A percentile compares a stretch with the other conserved stretches of the same genome.
phyloP scores from a whole-genome alignment of 2,888 invertebrate species.

The Phengaris alcon region DNA sequence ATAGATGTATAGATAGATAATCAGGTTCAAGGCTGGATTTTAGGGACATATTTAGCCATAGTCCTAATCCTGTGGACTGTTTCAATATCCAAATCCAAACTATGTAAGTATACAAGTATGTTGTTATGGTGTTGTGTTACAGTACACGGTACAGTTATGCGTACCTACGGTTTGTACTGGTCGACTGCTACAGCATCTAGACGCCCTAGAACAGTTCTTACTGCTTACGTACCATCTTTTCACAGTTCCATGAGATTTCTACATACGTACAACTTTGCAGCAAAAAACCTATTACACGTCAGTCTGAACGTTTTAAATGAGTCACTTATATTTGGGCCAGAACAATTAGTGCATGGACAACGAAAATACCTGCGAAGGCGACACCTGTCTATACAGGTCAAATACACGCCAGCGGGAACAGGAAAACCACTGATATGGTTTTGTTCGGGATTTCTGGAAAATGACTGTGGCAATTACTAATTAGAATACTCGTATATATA shows the following conservation, averaged over 20 bases:
- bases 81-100: no score
- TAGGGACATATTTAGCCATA: no score
- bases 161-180: no score
- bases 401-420: slow-evolving; percentile 4
- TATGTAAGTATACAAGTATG: no score
- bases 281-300: neutral
- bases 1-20: no score
- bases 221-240: no score
- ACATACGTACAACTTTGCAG: neutral
- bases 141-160: no score
- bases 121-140: no score
- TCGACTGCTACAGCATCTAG: no score
- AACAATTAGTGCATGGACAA: slow-evolving; percentile 27
- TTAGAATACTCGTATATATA: neutral
- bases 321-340: slow-evolving; percentile 20
- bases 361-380: slow-evolving; percentile 24
- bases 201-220: no score
- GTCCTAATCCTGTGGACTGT: no score
- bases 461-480: neutral
- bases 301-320: neutral
- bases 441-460: neutral
- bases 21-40: neutral
- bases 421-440: neutral
- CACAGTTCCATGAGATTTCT: no score
- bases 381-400: slow-evolving; percentile 27